Evolutionary conservation across 2,797 vertebrate species (phyloP), one percentile per base, ranked within the genome.

Genomic region (Chaetophractus vellerosus): DNA sequence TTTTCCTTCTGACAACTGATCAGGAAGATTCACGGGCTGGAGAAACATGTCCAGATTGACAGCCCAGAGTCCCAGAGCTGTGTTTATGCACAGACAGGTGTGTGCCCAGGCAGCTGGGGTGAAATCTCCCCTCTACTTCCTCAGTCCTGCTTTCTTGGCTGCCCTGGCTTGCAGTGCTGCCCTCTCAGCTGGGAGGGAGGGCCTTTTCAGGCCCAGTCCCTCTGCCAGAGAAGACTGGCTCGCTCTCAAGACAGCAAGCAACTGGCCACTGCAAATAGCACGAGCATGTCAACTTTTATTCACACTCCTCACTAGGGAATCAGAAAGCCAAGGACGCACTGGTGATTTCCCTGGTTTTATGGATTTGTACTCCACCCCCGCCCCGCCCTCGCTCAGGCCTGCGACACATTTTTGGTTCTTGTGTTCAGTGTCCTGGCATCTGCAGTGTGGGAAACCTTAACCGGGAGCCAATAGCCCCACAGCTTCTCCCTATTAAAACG

Each of bases 401-500:
- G 91, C 82, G 95, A 95, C 93, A 93, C 94, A 96, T 97, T 95
- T 95, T 93, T 82, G 85, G 84, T 95, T 88, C 69, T 14, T 94
- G 90, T 76, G 92, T 96, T 97, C 95, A 91, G 83, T 74, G 80
- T 95, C 96, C 96, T 97, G 96, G 96, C 96, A 93, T 95, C 93
- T 66, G 71, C n/a, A 95, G 83, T 93, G 96, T 95, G 96, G 96
- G 95, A 97, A 97, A 95, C 64, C 87, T 92, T 50, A 11, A 93
- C 87, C 28, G 84, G 93, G 83, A 92, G 96, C 96, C 96, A 97
- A 68, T 1, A 82, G 96, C 84, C 92, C 92, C 94, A 97, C 80
- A 95, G 96, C 91, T 92, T 96, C 96, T 96, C 92, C 94, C 91
- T 85, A 95, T 97, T 97, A 97, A 95, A 97, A 95, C 83, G 95